A percentile compares a stretch with the other conserved stretches of the same genome.
These are phyloP conservation scores for Odobenus rosmarus DNA, from an alignment of 2,113 vertebrate genomes.

Conservation along the genomic window DNA sequence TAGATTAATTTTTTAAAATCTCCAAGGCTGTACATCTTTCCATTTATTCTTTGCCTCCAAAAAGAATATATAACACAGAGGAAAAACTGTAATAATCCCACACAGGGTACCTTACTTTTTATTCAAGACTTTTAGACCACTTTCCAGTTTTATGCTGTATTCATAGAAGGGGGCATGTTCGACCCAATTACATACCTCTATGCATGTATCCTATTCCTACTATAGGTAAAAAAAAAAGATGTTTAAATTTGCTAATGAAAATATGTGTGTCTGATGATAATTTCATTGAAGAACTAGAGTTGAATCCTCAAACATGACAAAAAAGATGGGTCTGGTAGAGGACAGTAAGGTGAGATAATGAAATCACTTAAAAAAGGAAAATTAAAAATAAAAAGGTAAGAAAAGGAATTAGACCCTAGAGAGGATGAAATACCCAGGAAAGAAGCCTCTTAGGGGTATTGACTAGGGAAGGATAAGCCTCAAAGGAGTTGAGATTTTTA, in stretches of 20 bases:
- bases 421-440: conserved; percentile 4
- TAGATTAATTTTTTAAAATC: background rate
- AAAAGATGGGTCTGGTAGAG: background rate
- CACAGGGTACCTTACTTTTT: background rate
- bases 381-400: background rate
- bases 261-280: conserved; percentile 14
- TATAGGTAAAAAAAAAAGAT: background rate
- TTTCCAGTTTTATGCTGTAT: conserved; percentile 5
- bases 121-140: background rate
- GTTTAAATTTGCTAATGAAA: background rate
- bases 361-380: conserved; percentile 32
- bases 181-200: background rate
- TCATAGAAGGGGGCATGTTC: background rate
- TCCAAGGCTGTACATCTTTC: background rate
- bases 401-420: background rate
- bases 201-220: background rate
- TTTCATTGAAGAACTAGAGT: background rate
- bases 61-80: background rate
- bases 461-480: background rate
- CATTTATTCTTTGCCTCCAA: background rate
- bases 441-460: background rate
- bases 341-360: background rate
- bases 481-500: background rate
- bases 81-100: background rate
- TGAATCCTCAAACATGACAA: background rate